Evolutionary conservation across 2,113 vertebrate genomes (phyloP), one percentile per base, ranked within the genome.

Genomic region (Dermatemys mawii): DNA sequence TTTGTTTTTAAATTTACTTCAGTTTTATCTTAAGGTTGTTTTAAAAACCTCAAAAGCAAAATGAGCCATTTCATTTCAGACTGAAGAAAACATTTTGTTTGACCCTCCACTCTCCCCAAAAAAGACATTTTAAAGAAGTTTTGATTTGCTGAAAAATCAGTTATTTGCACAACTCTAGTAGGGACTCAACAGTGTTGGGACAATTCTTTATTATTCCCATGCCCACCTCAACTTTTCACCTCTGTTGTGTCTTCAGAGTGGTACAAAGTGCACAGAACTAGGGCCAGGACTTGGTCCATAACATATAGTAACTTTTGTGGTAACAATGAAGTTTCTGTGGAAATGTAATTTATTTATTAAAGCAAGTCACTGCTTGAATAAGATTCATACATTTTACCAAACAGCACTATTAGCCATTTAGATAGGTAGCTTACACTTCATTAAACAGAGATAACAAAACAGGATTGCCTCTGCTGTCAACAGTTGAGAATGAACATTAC

Each of bases 341-440:
- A 55, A 60, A 78, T 0, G 0, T 9, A 75, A 48, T 1, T 0
- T 1, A 44, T 83, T 93, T 57, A 87, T 35, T 17, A 7, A n/a
- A 89, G 5, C 4, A 9, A n/a, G 19, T 76, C 27, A 10, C 54
- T 83, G 7, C 22, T 73, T 84, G 73, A 73, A 81, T 41, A 88
- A 87, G 26, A 5, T 6, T 48, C 1, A 2, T 49, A 17, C 6
- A 48, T 57, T 55, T 85, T 60, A 32, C 55, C 5, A 32, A 60
- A 6, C n/a, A 87, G 22, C 35, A 86, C 1, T 9, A 55, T 19
- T 80, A 48, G 48, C 48, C 48, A 11, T 48, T 48, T 11, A 63
- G 46, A n/a, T 41, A 73, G 90, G 3, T 3, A 0, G 27, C 1
- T 1, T 3, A 0, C 1, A 8, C 7, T 48, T 63, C 38, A 87